Base-by-base conservation (phyloP, 2,797 vertebrate species). In the Intellagama lesueurii region DNA sequence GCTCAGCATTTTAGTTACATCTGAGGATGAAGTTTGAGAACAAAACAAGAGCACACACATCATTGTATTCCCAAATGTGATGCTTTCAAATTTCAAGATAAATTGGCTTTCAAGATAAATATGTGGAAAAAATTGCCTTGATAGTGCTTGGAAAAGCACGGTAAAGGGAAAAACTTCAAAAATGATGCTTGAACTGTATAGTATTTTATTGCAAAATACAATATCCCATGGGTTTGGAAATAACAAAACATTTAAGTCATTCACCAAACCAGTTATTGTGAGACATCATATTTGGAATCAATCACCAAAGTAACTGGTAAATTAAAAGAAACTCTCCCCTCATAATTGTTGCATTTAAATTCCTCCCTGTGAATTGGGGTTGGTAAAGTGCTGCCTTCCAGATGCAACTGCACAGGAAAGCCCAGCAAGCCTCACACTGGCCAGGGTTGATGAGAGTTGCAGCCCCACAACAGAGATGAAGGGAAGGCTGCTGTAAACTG, bases 1-100 rank as follows among this genome's bases (percentile, higher is more conserved):
- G 32, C 16, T 90, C 79, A 60, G 73, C 70, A 60, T 82, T 82
- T 83, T 77, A 77, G 73, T 52, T 77, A 78, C 12, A 17, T 69
- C 68, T n/a, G 14, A 35, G 47, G 75, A 70, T 14, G 64, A 56
- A 77, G 22, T 14, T 70, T 40, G 69, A 78, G 12, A 89, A 35
- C 35, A 90, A 69, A 56, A 72, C 26, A 32, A 83, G 30, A 69
- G 16, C n/a, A 56, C n/a, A 56, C 26, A 69, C 32, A 86, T 56
- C 26, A 75, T 11, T 66, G 40, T 69, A 69, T 44, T 75, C 44
- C 60, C 80, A 44, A 68, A 87, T 60, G 32, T 77, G 44, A 77
- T 16, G 47, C 14, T 86, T 90, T 69, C 30, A 28, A 60, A 82
- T 68, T 52, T 87, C n/a, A 77, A 56, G 40, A 69, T 44, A 82